phyloP scores from a whole-genome alignment of 2,113 vertebrate genomes.

The Terrapene triunguis region DNA sequence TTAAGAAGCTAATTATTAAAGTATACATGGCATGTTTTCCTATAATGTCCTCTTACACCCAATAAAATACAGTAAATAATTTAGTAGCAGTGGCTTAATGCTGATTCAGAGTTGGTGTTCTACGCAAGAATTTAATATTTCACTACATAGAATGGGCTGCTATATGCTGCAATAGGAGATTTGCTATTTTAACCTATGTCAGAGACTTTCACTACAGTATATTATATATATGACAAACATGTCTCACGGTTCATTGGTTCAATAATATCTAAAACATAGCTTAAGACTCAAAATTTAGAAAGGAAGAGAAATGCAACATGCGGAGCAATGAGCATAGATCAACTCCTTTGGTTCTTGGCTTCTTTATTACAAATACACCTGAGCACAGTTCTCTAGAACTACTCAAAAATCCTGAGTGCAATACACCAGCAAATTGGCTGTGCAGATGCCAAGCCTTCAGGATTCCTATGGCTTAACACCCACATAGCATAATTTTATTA shows the following conservation, averaged over 20 bases:
- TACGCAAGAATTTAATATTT: background rate
- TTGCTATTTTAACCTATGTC: background rate
- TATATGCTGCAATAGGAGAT: background rate
- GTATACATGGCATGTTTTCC: background rate
- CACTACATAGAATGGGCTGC: background rate
- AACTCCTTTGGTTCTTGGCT: background rate
- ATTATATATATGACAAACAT: background rate
- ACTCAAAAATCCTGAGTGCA: background rate
- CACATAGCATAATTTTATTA: conserved; percentile 3
- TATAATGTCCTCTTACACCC: background rate
- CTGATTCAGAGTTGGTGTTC: background rate
- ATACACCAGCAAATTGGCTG: background rate
- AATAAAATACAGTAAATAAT: background rate
- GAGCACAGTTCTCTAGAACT: background rate
- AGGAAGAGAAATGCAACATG: background rate
- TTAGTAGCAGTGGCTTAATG: background rate
- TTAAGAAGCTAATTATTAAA: background rate
- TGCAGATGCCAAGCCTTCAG: conserved; percentile 24
- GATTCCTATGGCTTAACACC: conserved; percentile 5
- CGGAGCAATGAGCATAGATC: background rate
- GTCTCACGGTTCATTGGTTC: background rate
- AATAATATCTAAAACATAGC: background rate
- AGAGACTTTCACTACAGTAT: background rate
- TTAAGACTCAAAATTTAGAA: background rate
- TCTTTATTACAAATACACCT: conserved; percentile 10